phyloP scores from a whole-genome alignment of 2,797 vertebrate genomes.

The Pachyuromys duprasi region DNA sequence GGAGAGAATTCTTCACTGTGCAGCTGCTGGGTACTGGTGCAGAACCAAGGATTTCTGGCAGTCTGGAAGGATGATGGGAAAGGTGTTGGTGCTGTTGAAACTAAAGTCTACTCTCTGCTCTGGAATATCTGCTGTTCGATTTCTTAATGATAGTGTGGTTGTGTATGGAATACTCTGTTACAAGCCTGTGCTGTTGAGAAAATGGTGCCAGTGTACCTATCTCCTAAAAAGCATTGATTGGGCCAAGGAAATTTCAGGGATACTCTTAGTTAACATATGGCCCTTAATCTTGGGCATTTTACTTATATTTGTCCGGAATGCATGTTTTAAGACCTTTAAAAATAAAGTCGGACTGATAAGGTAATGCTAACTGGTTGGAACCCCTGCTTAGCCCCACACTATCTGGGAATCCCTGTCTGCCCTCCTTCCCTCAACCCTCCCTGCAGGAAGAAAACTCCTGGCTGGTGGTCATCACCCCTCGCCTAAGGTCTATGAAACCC shows the following conservation, averaged over 20 bases:
- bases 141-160: conserved; percentile 54
- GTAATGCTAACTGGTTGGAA: neutral
- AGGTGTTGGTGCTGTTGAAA: neutral
- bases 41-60: neutral
- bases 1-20: neutral
- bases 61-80: neutral
- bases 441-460: neutral
- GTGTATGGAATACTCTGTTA: conserved; percentile 45
- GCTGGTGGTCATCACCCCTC: neutral
- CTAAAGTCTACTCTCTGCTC: conserved; percentile 54
- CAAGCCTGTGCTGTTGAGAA: neutral
- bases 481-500: neutral
- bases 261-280: neutral
- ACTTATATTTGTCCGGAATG: conserved; percentile 16
- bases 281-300: conserved; percentile 44
- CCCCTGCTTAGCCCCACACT: neutral
- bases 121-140: neutral
- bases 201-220: neutral
- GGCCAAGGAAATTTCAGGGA: conserved; percentile 30
- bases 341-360: conserved; percentile 42
- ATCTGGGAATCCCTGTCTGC: neutral
- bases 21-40: neutral
- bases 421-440: neutral
- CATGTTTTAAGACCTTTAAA: conserved; percentile 53
- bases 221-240: neutral